Evolutionary conservation across 2,113 vertebrate species (phyloP), one percentile per base, ranked within the genome.

Genomic region (Odontesthes bonariensis): DNA sequence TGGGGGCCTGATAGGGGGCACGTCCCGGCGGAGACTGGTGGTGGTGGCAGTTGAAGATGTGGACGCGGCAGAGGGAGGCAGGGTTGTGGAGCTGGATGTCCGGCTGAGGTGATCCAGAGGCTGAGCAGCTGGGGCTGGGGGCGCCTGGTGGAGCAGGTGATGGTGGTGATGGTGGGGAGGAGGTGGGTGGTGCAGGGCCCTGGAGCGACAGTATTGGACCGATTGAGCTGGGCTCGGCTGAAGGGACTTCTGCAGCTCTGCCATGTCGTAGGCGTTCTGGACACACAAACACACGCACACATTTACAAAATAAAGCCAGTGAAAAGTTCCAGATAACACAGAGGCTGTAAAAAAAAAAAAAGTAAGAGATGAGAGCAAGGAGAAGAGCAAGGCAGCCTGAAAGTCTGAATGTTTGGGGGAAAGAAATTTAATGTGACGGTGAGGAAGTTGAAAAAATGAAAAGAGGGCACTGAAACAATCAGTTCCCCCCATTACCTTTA

Each of bases 181-280:
- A 6, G 89, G 88, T 7, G 84, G 93, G 75, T 92, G 93, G 78
- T 89, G 67, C 12, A 91, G 56, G 5, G 89, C 89, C 16, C 91
- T 89, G 38, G 87, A 91, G 55, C 92, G 90, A 72, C 84, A 85
- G 87, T 87, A 93, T 90, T 94, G 94, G 32, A 94, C 74, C 0
- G 94, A 93, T 63, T 91, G 95, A 33, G 93, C 95, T 0, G 95
- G 95, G 86, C 95, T 96, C 17, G 89, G 92, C 75, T 95, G 95
- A 27, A 96, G 83, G 1, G 95, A 95, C 89, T 96, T 95, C 92
- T 97, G 96, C 63, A 97, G 95, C 73, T 96, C 96, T 0, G 96
- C 95, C 95, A 96, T 96, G 86, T 96, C 91, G 52, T 96, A 97
- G 0, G 93, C 94, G 38, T 97, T 96, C 96, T 97, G 87, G 33